Percentiles rank a stretch among this genome's conserved stretches.
Evolutionary conservation across 1,140 invertebrate species (phyloP).

Genomic region (Colletes latitarsis): DNA sequence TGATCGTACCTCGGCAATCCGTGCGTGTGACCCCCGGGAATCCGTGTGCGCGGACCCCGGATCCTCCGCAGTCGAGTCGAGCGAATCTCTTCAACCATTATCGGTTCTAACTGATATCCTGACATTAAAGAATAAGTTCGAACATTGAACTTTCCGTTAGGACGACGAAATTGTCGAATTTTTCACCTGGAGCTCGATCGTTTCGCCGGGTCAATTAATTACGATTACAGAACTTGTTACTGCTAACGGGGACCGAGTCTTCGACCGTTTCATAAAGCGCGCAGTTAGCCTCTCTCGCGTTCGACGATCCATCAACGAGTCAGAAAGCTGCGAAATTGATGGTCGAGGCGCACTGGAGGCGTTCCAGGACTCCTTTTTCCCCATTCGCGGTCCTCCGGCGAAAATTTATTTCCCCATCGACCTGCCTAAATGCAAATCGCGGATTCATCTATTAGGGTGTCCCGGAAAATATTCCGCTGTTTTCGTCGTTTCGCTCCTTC

Average conservation of each 20-base stretch:
- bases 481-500: no score
- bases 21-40: not conserved
- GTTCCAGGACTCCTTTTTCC: not conserved
- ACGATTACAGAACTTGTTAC: not conserved
- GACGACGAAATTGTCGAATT: no score
- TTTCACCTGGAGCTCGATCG: not conserved
- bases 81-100: no score
- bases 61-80: no score
- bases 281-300: not conserved
- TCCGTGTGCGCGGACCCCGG: not conserved
- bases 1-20: not conserved
- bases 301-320: not conserved
- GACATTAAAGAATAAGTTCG: no score
- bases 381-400: no score
- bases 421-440: slow-evolving; percentile 39
- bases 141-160: no score
- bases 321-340: not conserved
- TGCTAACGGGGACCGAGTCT: not conserved
- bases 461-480: no score
- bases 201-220: not conserved
- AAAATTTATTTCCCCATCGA: slow-evolving; percentile 10
- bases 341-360: not conserved
- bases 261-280: not conserved
- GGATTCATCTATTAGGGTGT: not conserved
- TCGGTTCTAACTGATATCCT: no score